These are phyloP conservation scores for Amphipyra berbera DNA, from an alignment of 2,888 invertebrate genomes.

Conservation along the genomic window DNA sequence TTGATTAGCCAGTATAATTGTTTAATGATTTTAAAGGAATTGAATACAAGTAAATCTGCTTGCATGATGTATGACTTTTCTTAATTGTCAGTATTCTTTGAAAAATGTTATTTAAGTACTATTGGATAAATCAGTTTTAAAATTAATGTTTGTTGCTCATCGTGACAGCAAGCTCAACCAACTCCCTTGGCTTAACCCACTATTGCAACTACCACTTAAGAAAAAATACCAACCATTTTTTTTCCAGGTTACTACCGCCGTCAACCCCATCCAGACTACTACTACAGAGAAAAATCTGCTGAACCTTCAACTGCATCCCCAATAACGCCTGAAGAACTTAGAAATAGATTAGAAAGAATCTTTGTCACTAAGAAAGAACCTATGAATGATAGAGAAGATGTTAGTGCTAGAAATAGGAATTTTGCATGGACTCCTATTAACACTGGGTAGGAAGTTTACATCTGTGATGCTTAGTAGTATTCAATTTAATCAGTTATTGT, in stretches of 20 bases:
- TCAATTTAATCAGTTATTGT: neutral
- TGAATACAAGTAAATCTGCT: too few species aligned
- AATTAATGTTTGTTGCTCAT: too few species aligned
- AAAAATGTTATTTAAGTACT: too few species aligned
- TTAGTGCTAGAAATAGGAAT: conserved; percentile 79
- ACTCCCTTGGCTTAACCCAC: too few species aligned
- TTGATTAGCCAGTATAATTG: neutral
- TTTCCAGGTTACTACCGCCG: conserved; percentile 78
- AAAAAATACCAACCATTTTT: neutral
- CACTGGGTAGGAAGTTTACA: conserved; percentile 59
- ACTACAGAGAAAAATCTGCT: conserved; percentile 78
- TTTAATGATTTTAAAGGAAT: too few species aligned
- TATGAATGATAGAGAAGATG: conserved; percentile 70
- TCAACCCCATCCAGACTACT: conserved; percentile 77
- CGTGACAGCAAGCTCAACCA: too few species aligned
- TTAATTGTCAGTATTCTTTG: too few species aligned
- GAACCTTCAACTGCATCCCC: conserved; percentile 81
- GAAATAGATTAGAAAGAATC: conserved; percentile 86
- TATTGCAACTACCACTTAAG: neutral
- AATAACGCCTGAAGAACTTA: conserved; percentile 87
- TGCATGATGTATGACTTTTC: too few species aligned
- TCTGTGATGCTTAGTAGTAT: neutral
- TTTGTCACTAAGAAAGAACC: conserved; percentile 84
- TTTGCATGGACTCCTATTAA: conserved; percentile 86
- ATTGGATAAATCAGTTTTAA: too few species aligned